Evolutionary conservation across 2,888 invertebrate species (phyloP), one percentile per base, ranked within the genome.

Genomic region (Epicampocera succincta): DNA sequence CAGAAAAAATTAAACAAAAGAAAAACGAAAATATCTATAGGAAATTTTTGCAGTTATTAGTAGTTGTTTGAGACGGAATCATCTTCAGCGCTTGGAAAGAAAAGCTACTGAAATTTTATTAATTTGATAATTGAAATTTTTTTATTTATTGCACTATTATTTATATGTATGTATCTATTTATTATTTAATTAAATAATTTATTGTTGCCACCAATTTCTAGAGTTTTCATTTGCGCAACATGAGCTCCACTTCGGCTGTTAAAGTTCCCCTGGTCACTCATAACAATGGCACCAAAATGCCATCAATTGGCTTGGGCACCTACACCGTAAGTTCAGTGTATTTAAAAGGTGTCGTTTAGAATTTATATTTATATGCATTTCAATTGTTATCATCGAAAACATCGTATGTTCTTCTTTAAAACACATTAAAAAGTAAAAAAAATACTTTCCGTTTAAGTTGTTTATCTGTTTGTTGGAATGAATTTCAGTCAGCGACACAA

Each of bases 211-310:
- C 38, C 44, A 38, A 63, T 21, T 38, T n/a, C 29, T 6, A 33
- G 46, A 73, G 54, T 44, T 42, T 42, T 2, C 25, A 61, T 38
- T 72, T 29, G 25, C 33, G 2, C 42, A 69, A 58, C 25, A 80
- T 80, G 80, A 83, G 72, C 58, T 72, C 68, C 48, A 19, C 29
- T 6, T 29, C 66, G 19, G 3, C 42, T 42, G 29, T 42, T 21
- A 80, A 76, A 73, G 85, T 85, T 13, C 85, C 86, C 12, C 85
- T 87, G 44, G 85, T 89, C 9, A 88, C 85, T 50, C 86, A 90
- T 61, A 90, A 89, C 73, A 85, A 91, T 85, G 90, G 91, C 61
- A 88, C 87, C 1, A 86, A 88, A 84, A 84, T 91, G 42, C 90
- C 87, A 75, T 71, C 87, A 54, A 87, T 90, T 61, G 90, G 91